Evolutionary conservation across 2,888 invertebrate species (phyloP), one percentile per base, ranked within the genome.

Genomic region (Mythimna ferrago): DNA sequence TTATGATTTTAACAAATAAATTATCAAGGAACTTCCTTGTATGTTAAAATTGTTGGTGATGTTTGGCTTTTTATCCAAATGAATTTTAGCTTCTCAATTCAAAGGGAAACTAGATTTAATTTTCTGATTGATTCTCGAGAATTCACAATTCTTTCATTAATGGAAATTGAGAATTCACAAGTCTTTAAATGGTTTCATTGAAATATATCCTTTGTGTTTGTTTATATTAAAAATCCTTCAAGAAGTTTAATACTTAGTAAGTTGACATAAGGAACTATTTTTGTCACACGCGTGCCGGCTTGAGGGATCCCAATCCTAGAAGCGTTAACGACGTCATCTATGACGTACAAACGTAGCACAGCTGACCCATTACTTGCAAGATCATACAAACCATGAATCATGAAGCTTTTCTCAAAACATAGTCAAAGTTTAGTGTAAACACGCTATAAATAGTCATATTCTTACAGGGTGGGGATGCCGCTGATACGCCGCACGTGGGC

Each of bases 381-480:
- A 62, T 66, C 32, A 74, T 80, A 21, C 26, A 53, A 44, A 53
- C 16, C 1, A 32, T 77, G 81, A 77, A 0, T 77, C 80, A 80
- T 74, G 0, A 48, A 54, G 32, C 57, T 66, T 81, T 81, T 63
- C 63, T 76, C 26, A 69, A 75, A 74, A 74, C 5, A 6, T 56
- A 70, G 41, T 11, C 61, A 21, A 70, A 60, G 38, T 56, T 66
- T 73, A 38, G 7, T 61, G 26, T 73, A 66, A 73, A 80, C 80
- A 66, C n/a, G n/a, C 74, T 78, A 62, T 78, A 62, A 71, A 75
- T 71, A 75, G 78, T 35, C 41, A 75, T 62, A 53, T 41, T 78
- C 16, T 35, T 51, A n/a, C 19, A 51, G 35, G 41, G n/a, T 11
- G 41, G 41, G 32, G 56, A 32, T 62, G 56, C 41, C 19, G 48